Base-by-base conservation (phyloP, 2,888 invertebrate genomes). In the Coremacera marginata region DNA sequence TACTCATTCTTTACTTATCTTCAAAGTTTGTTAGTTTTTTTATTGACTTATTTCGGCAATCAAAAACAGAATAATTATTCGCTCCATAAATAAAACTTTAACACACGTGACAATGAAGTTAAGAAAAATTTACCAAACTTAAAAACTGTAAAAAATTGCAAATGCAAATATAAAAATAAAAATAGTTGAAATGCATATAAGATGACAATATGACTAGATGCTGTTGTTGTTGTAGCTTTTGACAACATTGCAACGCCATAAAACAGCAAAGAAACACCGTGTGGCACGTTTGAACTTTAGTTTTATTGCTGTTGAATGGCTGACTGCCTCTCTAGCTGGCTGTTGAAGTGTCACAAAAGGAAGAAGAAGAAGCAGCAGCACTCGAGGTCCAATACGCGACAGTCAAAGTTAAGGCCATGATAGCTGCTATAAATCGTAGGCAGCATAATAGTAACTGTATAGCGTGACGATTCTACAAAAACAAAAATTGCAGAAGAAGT, bases 251-350 rank as follows among this genome's bases (percentile, higher is more conserved):
- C 14, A 49, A 60, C 60, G 27, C 27, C 60, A 60, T 60, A 27
- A 60, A 60, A 60, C 27, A 60, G 25, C 60, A 60, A 25, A 60
- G 25, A 51, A 68, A 51, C 68, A 49, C 25, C 68, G 68, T 27
- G 27, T 51, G 68, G 68, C 68, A 68, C 68, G 68, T 68, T 68
- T 68, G 68, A 68, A 68, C 68, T 68, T 68, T 51, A 68, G 22
- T 68, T 68, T 68, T 68, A 68, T 68, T 68, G 68, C 51, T 68
- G 51, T 68, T 51, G 68, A 60, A 27, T 60, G 25, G 16, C 44
- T 37, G 37, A 14, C 44, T 44, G 31, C 31, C 5, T 31, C 31
- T 31, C 5, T 5, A 5, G 5, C 31, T 44, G 44, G 44, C 44
- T 44, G 44, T 22, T 14, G 11, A 14, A 60, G 60, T 60, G 22